Evolutionary conservation across 1,140 invertebrate genomes (phyloP), one percentile per base, ranked within the genome.

Genomic region (Aphaenogaster floridana): DNA sequence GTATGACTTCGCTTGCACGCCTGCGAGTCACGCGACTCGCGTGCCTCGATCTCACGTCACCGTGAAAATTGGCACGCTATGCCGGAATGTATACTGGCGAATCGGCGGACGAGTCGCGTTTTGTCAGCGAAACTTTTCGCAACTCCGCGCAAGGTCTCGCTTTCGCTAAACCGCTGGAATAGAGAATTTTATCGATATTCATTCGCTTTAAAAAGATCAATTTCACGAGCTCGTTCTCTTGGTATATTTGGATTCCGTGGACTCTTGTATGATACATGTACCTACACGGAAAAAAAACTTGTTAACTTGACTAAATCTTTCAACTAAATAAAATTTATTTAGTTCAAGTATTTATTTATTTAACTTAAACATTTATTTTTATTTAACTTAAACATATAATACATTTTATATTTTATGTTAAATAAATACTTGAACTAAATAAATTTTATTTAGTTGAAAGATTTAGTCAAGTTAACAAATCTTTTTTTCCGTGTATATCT

Each of bases 71-170:
- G 79, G 79, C 66, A 81, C 64, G 79, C 39, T 71, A 71, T 48
- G 21, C 13, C 21, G 36, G 63, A 68, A 80, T 64, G 78, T 15
- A 11, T 34, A 28, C 13, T 17, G 86, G 63, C 84, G 86, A 86
- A 77, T 89, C 87, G 42, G 36, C 1, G n/a, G 59, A 76, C 28
- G 69, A 88, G 63, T 86, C 11, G 52, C 71, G 59, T 84, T 72
- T 88, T 78, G 48, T 57, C 85, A 90, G 87, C 76, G 88, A 92
- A 88, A 36, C 74, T 77, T 77, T 61, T 48, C 45, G 48, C 34
- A 52, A 50, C 7, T 48, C 45, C 13, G 66, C 34, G 64, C 50
- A 57, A 80, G 34, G 50, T 81, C 50, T 45, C 21, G n/a, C 48
- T 68, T 69, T 68, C 48, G 48, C 63, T 54, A 21, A 66, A 64